Evolutionary conservation across 2,888 invertebrate species (phyloP).

Genomic region (Cerastoderma edule): DNA sequence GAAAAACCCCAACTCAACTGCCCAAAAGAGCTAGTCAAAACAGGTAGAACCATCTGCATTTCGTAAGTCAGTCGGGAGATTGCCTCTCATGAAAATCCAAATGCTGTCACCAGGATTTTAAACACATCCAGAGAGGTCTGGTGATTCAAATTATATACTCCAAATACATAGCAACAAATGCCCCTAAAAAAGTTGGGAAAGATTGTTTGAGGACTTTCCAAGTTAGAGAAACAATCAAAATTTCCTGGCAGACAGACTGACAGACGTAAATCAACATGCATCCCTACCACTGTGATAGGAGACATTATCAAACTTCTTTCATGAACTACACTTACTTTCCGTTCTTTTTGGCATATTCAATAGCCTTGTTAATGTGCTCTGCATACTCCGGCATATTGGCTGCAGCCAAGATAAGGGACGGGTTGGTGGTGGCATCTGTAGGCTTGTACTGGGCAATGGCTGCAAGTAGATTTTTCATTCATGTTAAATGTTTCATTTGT

Average conservation of each 20-base stretch:
- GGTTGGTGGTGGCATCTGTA: conserved; percentile 99
- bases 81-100: too few species aligned
- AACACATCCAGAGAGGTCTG: too few species aligned
- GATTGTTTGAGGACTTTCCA: neutral
- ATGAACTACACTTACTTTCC: conserved; percentile 85
- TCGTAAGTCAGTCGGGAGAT: too few species aligned
- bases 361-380: conserved; percentile 94
- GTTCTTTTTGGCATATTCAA: conserved; percentile 91
- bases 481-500: neutral
- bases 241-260: too few species aligned
- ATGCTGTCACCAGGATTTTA: too few species aligned
- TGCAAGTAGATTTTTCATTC: conserved; percentile 83
- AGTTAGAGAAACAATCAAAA: neutral
- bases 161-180: too few species aligned
- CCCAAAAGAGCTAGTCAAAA: too few species aligned
- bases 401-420: conserved; percentile 97
- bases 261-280: too few species aligned
- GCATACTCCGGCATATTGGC: conserved; percentile 97
- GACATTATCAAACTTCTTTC: neutral
- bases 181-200: neutral
- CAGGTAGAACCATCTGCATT: too few species aligned
- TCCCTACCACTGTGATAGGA: too few species aligned
- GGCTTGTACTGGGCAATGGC: conserved; percentile 98
- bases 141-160: too few species aligned
- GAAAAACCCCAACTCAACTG: too few species aligned